phyloP scores from a whole-genome alignment of 2,113 vertebrate genomes.

The Dendrocopos noguchii region DNA sequence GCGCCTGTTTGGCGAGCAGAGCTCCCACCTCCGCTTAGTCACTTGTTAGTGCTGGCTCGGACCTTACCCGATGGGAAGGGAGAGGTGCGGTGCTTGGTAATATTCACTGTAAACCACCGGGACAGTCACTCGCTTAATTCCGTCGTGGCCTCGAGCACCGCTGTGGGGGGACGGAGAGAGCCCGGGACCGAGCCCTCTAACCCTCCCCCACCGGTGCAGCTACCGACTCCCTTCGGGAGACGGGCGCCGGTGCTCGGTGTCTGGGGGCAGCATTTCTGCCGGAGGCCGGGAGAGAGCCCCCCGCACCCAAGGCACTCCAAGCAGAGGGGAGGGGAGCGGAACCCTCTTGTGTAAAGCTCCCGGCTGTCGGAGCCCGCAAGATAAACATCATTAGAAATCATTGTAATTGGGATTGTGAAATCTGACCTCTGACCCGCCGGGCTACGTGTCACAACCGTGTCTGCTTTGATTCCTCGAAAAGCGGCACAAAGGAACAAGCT shows the following conservation, averaged over 20 bases:
- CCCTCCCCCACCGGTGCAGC: fast-evolving
- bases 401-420: conserved; percentile 72
- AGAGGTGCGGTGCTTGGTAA: not conserved
- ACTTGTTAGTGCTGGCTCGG: not conserved
- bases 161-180: not conserved
- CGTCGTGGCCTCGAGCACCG: not conserved
- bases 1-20: not conserved
- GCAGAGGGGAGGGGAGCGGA: not conserved
- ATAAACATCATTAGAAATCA: conserved; percentile 71
- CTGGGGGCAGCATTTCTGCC: not conserved
- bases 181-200: not conserved
- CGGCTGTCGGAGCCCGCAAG: conserved; percentile 46
- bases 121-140: not conserved
- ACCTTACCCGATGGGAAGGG: conserved; percentile 1
- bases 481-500: conserved; percentile 73
- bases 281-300: not conserved
- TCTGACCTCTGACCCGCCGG: conserved; percentile 74
- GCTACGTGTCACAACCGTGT: conserved; percentile 71
- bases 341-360: conserved; percentile 42
- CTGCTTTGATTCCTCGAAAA: conserved; percentile 76
- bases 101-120: not conserved
- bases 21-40: not conserved
- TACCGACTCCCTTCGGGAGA: not conserved
- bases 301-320: not conserved
- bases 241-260: fast-evolving